Evolutionary conservation across 37 sponge, comb jelly and placozoan species (phyloP).

Genomic region (Diacarnus erythraeanus): DNA sequence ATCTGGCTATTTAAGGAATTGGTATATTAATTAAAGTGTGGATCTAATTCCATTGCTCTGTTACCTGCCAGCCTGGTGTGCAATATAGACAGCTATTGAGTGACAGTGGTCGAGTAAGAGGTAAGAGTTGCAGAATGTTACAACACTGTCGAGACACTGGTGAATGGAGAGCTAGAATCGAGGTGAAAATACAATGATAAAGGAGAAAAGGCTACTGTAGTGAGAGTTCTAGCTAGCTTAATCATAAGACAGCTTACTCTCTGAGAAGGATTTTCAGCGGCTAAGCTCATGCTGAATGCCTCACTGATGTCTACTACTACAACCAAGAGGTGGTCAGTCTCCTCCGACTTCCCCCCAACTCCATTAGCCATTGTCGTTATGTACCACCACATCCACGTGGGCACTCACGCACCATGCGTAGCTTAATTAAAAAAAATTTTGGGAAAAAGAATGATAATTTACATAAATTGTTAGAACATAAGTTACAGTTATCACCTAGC

Average conservation of each 20-base stretch:
- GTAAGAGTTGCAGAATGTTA: constrained; percentile 70
- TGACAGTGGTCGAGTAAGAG: constrained; percentile 54
- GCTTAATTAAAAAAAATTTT: too few relatives aligned
- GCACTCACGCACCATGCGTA: too few relatives aligned
- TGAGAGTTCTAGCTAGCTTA: too few relatives aligned
- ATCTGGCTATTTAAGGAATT: constrained; percentile 21
- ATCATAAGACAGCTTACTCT: too few relatives aligned
- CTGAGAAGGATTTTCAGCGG: constrained; percentile 22
- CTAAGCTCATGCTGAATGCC: constrained; percentile 17
- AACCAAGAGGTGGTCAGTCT: constrained; percentile 17
- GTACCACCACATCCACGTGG: not conserved
- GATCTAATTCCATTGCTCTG: not conserved
- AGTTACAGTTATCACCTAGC: not conserved
- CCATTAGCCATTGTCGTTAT: not conserved
- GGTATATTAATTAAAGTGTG: too few relatives aligned
- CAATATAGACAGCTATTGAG: constrained; percentile 59
- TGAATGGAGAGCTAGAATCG: constrained; percentile 40
- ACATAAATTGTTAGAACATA: not conserved
- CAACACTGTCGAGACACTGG: constrained; percentile 53
- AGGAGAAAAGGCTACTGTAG: not conserved
- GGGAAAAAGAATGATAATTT: not conserved
- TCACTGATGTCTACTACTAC: constrained; percentile 39
- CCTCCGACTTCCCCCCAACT: constrained; percentile 2
- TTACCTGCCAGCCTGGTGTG: constrained; percentile 78
- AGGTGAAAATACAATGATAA: not conserved